Conservation (phyloP, 2,113 vertebrate species). For the Tor tambroides region DNA sequence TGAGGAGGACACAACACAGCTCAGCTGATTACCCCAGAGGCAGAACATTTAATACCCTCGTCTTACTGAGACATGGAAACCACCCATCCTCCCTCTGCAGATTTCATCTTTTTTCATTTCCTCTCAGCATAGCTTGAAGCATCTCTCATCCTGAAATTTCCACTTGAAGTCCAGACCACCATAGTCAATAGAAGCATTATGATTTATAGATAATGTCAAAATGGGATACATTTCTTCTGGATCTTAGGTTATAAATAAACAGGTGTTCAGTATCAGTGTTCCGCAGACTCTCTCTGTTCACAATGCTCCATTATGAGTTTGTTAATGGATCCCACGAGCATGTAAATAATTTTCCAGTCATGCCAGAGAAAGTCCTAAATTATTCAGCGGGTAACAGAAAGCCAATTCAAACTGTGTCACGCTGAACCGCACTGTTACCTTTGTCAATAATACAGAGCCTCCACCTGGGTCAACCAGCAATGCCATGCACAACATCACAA, state of each 20-base stretch:
- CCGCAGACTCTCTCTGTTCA: slow-evolving; percentile 44
- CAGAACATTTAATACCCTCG: neutral
- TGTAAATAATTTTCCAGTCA: slow-evolving; percentile 74
- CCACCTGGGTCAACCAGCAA: neutral
- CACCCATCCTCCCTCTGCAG: neutral
- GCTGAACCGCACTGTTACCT: slow-evolving; percentile 16
- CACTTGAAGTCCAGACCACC: neutral
- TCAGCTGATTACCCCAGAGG: slow-evolving; percentile 25
- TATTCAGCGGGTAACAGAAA: slow-evolving; percentile 73
- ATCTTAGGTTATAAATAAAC: slow-evolving; percentile 60
- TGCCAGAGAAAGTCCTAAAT: slow-evolving; percentile 71
- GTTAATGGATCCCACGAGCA: slow-evolving; percentile 70
- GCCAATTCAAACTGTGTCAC: slow-evolving; percentile 64
- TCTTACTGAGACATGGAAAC: slow-evolving; percentile 20
- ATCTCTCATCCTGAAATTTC: neutral
- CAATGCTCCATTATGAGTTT: slow-evolving; percentile 36
- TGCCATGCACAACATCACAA: neutral
- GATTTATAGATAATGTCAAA: neutral
- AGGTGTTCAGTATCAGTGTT: slow-evolving; percentile 59
- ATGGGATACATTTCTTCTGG: neutral
- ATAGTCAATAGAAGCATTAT: neutral
- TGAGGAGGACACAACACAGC: neutral
- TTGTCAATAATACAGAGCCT: slow-evolving; percentile 24
- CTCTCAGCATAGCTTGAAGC: slow-evolving; percentile 4
- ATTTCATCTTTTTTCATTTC: slow-evolving; percentile 23